phyloP scores from a whole-genome alignment of 2,888 invertebrate species.

The Stenchaetothrips biformis region DNA sequence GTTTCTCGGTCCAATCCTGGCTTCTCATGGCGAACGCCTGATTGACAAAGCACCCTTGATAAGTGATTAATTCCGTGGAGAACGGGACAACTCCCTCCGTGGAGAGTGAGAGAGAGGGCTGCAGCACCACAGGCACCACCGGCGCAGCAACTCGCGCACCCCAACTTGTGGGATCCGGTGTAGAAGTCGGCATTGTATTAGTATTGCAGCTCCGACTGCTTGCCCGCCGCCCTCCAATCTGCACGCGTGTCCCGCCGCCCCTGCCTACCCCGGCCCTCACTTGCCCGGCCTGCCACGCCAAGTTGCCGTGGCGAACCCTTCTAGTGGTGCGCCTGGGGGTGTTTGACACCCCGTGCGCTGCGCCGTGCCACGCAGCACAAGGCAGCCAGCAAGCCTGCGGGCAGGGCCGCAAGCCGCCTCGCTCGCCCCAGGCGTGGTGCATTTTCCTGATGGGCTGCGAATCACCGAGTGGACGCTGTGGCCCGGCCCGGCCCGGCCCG shows the following conservation, averaged over 20 bases:
- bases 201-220: neutral
- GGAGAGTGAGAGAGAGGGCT: neutral
- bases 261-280: neutral
- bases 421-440: too few relatives aligned
- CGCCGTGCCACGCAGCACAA: neutral
- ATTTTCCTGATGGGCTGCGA: too few relatives aligned
- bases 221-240: neutral
- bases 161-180: conserved; percentile 17
- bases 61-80: neutral
- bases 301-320: neutral
- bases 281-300: neutral
- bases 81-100: too few relatives aligned
- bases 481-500: too few relatives aligned
- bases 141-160: neutral
- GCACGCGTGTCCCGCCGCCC: neutral
- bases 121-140: neutral
- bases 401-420: neutral
- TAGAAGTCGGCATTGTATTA: neutral
- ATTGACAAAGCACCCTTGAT: neutral
- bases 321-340: neutral
- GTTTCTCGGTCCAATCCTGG: too few relatives aligned
- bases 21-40: too few relatives aligned
- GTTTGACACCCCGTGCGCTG: neutral
- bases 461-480: too few relatives aligned
- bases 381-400: neutral